These are phyloP conservation scores for Sclerodermus sp. DNA, from an alignment of 2,888 invertebrate species.

Conservation along the genomic window DNA sequence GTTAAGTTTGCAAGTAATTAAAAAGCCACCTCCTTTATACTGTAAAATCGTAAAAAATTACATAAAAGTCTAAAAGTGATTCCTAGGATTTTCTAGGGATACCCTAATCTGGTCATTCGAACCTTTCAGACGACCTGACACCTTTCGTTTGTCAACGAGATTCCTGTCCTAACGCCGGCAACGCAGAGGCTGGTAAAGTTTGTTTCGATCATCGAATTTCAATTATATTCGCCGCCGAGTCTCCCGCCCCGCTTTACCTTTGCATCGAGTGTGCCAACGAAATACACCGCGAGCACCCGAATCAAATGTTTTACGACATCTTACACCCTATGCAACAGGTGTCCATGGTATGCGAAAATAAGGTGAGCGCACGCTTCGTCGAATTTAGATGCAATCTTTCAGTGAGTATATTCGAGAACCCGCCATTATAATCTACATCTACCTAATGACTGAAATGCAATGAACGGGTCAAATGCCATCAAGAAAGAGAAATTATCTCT, in stretches of 20 bases:
- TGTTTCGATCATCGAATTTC: slow-evolving; percentile 93
- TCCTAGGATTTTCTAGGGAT: no score
- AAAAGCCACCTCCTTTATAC: not conserved
- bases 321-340: slow-evolving; percentile 93
- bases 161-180: slow-evolving; percentile 85
- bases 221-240: slow-evolving; percentile 81
- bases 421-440: no score
- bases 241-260: slow-evolving; percentile 91
- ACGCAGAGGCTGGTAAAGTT: slow-evolving; percentile 87
- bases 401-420: no score
- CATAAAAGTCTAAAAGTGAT: no score
- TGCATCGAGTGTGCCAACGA: slow-evolving; percentile 96
- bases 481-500: no score
- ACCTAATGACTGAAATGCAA: no score
- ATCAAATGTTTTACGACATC: slow-evolving; percentile 83
- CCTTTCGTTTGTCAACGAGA: slow-evolving; percentile 89
- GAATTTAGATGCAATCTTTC: no score
- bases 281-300: slow-evolving; percentile 84
- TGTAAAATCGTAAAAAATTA: no score
- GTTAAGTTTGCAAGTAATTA: slow-evolving; percentile 81
- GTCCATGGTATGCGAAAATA: slow-evolving; percentile 94
- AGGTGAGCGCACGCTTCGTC: slow-evolving; percentile 60
- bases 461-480: no score
- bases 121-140: slow-evolving; percentile 67
- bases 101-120: no score